Evolutionary conservation across 2,113 vertebrate species (phyloP), one percentile per base, ranked within the genome.

Genomic region (Numida meleagris): DNA sequence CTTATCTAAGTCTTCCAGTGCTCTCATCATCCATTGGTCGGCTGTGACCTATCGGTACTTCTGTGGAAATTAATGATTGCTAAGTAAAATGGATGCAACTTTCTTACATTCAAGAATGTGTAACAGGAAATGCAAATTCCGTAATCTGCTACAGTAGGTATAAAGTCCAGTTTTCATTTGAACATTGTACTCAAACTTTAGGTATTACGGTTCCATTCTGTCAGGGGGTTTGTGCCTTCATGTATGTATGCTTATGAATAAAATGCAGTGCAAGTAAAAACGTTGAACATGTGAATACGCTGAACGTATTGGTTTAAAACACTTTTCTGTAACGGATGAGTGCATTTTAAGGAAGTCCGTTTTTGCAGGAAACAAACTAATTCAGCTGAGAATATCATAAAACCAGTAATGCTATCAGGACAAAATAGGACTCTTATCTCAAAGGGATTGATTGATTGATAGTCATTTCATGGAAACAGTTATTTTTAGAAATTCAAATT

Each of bases 401-500:
- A 88, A 8, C 55, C 68, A 88, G 55, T 24, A 48, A 53, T 68
- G 51, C 25, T 93, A 14, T 94, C 87, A 96, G 78, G 94, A 96
- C 94, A 96, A 96, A 96, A 87, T 95, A 95, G 93, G 85, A 55
- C 93, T 96, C 65, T 68, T 55, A 33, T 83, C 95, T 94, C 95
- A 85, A 58, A 65, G 94, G 94, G 79, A 71, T 3, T 83, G 73
- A 86, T 81, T 81, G 82, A 90, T 63, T 91, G 93, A 94, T 91
- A 96, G 71, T 95, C 34, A 90, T 86, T 93, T 89, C 80, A 78
- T 63, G 43, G 93, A 95, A 91, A 94, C 42, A 80, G 95, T 94
- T 96, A 96, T 96, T 95, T 96, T 96, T 95, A 96, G 94, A 95
- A 96, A 96, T 91, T 94, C 68, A 95, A 96, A 96, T 94, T 94